A percentile compares a stretch with the other conserved stretches of the same genome.
These are phyloP conservation scores for Bimastos eiseni DNA, from an alignment of 2,888 invertebrate species.

Conservation along the genomic window DNA sequence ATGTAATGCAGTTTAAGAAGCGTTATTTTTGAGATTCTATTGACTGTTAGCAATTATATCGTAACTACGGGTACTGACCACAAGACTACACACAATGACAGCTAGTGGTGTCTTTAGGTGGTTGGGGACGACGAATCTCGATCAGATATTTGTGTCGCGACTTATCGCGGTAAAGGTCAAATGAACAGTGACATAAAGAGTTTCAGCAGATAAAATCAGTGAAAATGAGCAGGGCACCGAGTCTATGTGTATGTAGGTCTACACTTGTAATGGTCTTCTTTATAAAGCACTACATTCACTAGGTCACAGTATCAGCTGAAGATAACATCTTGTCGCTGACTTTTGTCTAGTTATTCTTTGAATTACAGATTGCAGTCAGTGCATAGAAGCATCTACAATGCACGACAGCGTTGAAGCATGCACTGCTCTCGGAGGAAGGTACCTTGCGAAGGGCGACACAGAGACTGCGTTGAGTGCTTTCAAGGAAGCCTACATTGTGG, in stretches of 20 bases:
- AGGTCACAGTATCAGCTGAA: neutral
- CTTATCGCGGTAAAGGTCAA: too few species aligned
- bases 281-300: neutral
- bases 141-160: too few species aligned
- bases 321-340: neutral
- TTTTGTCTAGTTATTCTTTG: neutral
- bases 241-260: too few species aligned
- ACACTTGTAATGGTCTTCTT: neutral
- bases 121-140: too few species aligned
- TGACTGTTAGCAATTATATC: neutral
- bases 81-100: too few species aligned
- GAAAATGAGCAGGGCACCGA: too few species aligned
- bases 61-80: neutral
- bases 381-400: neutral
- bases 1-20: neutral
- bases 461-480: neutral
- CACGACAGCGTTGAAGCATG: conserved; percentile 6
- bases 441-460: neutral
- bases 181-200: too few species aligned
- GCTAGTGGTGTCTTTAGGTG: too few species aligned
- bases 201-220: too few species aligned
- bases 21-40: neutral
- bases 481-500: neutral
- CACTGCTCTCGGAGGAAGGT: conserved; percentile 13
- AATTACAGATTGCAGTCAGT: neutral